Conservation (phyloP, 2,888 invertebrate genomes). For the Aricia artaxerxes region DNA sequence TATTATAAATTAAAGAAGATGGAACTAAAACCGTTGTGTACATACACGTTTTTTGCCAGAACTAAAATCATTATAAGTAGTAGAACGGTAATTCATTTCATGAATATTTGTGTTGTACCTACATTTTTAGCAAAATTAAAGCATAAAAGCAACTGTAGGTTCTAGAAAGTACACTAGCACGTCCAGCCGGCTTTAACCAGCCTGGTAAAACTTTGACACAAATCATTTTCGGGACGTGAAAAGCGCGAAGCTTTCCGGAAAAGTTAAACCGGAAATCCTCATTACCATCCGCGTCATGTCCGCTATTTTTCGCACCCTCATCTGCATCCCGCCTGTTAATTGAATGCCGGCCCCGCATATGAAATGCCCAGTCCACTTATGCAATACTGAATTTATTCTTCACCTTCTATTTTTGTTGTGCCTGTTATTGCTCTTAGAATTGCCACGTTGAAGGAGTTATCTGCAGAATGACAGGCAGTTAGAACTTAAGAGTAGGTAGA, state of each 20-base stretch:
- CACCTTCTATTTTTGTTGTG: background rate
- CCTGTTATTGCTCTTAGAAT: background rate
- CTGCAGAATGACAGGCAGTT: no score
- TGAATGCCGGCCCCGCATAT: slow-evolving; percentile 41
- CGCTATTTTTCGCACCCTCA: slow-evolving; percentile 37
- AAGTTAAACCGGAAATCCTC: slow-evolving; percentile 35
- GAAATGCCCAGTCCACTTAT: slow-evolving; percentile 35
- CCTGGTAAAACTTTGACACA: background rate
- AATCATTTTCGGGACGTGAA: background rate
- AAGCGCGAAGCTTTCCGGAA: background rate
- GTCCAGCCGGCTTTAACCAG: background rate
- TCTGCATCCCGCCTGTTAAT: slow-evolving; percentile 41
- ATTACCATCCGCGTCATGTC: slow-evolving; percentile 31
- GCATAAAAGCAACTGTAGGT: background rate
- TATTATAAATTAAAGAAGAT: no score
- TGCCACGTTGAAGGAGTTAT: no score
- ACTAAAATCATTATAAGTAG: no score
- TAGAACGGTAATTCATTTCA: no score
- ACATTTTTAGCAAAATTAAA: background rate
- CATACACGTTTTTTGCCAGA: no score
- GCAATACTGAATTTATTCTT: slow-evolving; percentile 1
- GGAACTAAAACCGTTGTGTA: no score
- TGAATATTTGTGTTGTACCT: no score
- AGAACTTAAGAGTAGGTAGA: no score
- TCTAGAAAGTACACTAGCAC: background rate